These are phyloP conservation scores for Esox lucius DNA, from an alignment of 2,797 vertebrate genomes.

Conservation along the genomic window DNA sequence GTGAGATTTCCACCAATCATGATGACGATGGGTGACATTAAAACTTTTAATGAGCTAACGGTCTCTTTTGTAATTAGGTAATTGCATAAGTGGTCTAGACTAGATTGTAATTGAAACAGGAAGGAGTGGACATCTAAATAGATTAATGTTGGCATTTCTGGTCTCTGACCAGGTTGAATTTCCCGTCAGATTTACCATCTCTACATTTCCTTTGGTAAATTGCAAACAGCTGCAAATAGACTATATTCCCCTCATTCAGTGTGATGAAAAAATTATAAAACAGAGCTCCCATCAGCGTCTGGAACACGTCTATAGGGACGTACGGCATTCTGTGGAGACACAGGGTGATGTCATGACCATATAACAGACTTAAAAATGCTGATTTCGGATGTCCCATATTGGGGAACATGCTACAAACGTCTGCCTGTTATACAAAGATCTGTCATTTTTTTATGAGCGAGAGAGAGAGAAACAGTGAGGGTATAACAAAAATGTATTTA, in stretches of 20 bases:
- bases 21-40: slow-evolving; percentile 55
- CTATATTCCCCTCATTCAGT: slow-evolving; percentile 30
- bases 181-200: neutral
- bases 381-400: too few relatives aligned
- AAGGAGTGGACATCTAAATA: slow-evolving; percentile 28
- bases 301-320: neutral
- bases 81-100: slow-evolving; percentile 36
- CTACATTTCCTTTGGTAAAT: slow-evolving; percentile 34
- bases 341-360: neutral
- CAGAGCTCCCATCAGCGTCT: slow-evolving; percentile 18
- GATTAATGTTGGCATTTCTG: neutral
- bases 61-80: slow-evolving; percentile 54
- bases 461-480: too few relatives aligned
- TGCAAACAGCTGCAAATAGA: slow-evolving; percentile 33
- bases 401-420: too few relatives aligned
- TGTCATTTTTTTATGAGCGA: too few relatives aligned
- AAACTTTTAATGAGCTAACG: slow-evolving; percentile 40
- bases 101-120: slow-evolving; percentile 39
- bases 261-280: slow-evolving; percentile 26
- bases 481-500: too few relatives aligned
- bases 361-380: too few relatives aligned
- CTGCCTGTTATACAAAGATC: too few relatives aligned
- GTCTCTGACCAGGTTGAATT: neutral
- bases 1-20: slow-evolving; percentile 54
- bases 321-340: neutral